These are phyloP conservation scores for Parasteatoda lunata DNA, from an alignment of 2,888 invertebrate genomes.

Conservation along the genomic window DNA sequence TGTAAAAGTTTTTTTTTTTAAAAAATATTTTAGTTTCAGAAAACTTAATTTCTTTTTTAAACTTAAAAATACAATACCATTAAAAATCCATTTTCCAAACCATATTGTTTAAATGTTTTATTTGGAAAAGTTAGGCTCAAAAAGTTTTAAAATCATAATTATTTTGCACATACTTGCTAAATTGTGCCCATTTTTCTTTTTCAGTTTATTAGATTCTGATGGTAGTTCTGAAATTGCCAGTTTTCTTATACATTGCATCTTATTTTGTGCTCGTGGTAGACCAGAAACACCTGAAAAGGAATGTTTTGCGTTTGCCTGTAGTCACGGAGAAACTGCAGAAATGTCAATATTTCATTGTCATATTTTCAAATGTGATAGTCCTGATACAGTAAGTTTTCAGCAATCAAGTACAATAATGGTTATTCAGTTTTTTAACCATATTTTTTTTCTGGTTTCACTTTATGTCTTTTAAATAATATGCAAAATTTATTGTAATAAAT, in stretches of 20 bases:
- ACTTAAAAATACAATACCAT: too few species aligned
- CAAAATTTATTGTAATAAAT: neutral
- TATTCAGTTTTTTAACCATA: too few species aligned
- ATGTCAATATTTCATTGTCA: constrained; percentile 96
- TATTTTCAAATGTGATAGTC: constrained; percentile 95
- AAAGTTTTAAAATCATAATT: too few species aligned
- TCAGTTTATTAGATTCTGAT: constrained; percentile 83
- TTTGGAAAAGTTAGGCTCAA: too few species aligned
- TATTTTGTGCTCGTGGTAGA: constrained; percentile 94
- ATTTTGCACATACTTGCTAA: neutral
- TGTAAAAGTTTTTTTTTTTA: too few species aligned
- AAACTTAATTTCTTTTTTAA: too few species aligned
- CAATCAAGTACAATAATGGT: too few species aligned
- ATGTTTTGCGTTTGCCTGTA: constrained; percentile 99
- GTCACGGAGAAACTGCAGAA: constrained; percentile 91
- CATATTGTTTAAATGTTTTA: too few species aligned
- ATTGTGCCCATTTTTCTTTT: neutral
- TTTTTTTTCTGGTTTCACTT: constrained; percentile 9
- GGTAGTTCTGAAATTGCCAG: constrained; percentile 87
- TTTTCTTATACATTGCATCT: constrained; percentile 92
- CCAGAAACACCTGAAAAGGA: constrained; percentile 87
- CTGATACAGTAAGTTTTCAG: constrained; percentile 86
- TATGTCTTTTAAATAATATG: neutral
- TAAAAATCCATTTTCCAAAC: too few species aligned
- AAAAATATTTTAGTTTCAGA: too few species aligned